Conservation (phyloP, 2,113 vertebrate species). For the Platichthys flesus region DNA sequence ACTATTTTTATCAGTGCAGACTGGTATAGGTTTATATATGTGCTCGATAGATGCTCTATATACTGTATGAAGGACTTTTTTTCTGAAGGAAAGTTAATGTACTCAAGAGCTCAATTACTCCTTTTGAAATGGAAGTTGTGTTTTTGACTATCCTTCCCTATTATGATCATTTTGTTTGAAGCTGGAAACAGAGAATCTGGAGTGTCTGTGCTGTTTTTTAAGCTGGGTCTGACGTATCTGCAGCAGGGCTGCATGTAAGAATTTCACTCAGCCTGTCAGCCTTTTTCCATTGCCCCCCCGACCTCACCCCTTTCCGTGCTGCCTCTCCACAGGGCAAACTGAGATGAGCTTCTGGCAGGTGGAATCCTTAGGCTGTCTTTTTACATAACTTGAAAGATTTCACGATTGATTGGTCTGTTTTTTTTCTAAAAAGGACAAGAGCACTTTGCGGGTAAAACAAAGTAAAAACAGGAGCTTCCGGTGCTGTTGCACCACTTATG, state of each 20-base stretch:
- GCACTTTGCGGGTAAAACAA: slow-evolving; percentile 35
- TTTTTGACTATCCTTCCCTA: slow-evolving; percentile 40
- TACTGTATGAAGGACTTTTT: slow-evolving; percentile 58
- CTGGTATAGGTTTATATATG: slow-evolving; percentile 59
- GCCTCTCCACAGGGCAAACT: slow-evolving; percentile 82
- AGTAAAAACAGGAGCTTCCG: slow-evolving; percentile 62
- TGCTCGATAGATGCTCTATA: slow-evolving; percentile 51
- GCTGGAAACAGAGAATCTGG: slow-evolving; percentile 58
- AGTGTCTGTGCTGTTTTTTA: slow-evolving; percentile 45
- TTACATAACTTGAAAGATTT: slow-evolving; percentile 82
- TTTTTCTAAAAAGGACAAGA: slow-evolving; percentile 64
- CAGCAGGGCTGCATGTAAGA: slow-evolving; percentile 86
- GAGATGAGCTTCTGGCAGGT: slow-evolving; percentile 90
- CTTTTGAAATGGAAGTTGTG: slow-evolving; percentile 60
- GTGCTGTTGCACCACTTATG: slow-evolving; percentile 86
- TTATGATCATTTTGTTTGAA: slow-evolving; percentile 55
- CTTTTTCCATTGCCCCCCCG: slow-evolving; percentile 52
- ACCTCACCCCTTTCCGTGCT: slow-evolving; percentile 41
- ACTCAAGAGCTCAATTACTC: slow-evolving; percentile 20
- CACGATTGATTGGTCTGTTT: slow-evolving; percentile 61
- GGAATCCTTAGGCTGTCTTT: slow-evolving; percentile 83
- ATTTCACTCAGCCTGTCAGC: slow-evolving; percentile 71
- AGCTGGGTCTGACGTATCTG: slow-evolving; percentile 66
- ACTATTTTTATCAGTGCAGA: slow-evolving; percentile 72
- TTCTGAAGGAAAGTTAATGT: slow-evolving; percentile 75